phyloP scores from a whole-genome alignment of 2,113 vertebrate species.

The Smithornis capensis region DNA sequence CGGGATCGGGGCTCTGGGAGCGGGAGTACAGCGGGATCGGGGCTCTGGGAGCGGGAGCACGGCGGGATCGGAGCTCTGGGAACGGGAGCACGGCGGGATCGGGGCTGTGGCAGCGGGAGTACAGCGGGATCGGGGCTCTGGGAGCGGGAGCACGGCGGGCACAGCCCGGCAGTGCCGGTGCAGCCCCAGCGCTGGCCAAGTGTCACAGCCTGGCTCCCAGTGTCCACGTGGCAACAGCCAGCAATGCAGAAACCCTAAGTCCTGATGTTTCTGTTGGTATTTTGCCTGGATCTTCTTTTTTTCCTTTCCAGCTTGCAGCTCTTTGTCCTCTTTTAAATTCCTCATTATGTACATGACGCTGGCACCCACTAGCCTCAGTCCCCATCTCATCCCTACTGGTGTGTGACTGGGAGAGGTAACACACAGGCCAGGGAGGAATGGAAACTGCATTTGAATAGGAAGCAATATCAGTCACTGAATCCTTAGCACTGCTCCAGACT shows the following conservation, averaged over 20 bases:
- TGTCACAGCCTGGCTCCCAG: background rate
- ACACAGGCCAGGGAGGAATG: background rate
- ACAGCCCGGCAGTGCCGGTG: too few species aligned
- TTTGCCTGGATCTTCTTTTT: background rate
- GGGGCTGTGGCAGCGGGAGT: too few species aligned
- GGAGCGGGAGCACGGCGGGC: too few species aligned
- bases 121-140: too few species aligned
- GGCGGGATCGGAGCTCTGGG: too few species aligned
- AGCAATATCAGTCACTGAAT: background rate
- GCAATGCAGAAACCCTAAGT: background rate
- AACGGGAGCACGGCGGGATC: too few species aligned
- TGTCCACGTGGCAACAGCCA: accelerated
- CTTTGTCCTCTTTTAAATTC: background rate
- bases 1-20: too few species aligned
- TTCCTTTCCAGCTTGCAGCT: background rate
- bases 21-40: too few species aligned
- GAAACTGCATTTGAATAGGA: background rate
- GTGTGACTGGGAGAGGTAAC: background rate
- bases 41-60: too few species aligned
- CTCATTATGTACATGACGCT: background rate
- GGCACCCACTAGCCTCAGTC: background rate
- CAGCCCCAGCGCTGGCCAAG: too few species aligned
- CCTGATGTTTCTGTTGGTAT: background rate
- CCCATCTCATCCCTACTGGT: background rate
- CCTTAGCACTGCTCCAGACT: background rate